These are phyloP conservation scores for Cephalopachus bancanus DNA, from an alignment of 2,797 vertebrate genomes.

Conservation along the genomic window DNA sequence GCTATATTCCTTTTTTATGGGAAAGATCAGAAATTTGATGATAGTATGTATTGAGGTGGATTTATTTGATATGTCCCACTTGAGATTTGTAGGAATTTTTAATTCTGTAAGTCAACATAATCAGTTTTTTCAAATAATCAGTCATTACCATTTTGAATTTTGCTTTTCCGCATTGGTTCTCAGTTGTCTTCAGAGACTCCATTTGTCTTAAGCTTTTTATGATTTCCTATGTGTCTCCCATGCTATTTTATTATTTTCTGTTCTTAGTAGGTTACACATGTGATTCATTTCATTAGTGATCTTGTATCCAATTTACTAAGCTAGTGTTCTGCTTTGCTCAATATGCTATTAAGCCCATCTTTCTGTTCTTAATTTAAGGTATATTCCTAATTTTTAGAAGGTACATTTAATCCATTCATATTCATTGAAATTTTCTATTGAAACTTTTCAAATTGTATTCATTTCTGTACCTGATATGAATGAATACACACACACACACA, in stretches of 20 bases:
- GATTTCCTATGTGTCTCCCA: neutral
- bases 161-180: neutral
- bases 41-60: neutral
- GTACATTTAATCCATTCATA: neutral
- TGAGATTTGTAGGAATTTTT: neutral
- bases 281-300: neutral
- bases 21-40: neutral
- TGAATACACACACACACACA: no score
- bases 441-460: neutral
- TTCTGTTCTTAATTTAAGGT: neutral
- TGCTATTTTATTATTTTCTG: neutral
- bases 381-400: neutral
- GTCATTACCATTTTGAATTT: neutral
- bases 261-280: neutral
- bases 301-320: neutral
- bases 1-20: neutral
- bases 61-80: neutral
- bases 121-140: neutral
- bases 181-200: neutral
- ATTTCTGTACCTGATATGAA: neutral
- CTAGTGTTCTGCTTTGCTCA: neutral
- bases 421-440: neutral
- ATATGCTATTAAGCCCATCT: neutral
- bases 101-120: neutral
- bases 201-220: neutral